Base-by-base conservation (phyloP, 2,888 invertebrate species). In the Mermis nigrescens region DNA sequence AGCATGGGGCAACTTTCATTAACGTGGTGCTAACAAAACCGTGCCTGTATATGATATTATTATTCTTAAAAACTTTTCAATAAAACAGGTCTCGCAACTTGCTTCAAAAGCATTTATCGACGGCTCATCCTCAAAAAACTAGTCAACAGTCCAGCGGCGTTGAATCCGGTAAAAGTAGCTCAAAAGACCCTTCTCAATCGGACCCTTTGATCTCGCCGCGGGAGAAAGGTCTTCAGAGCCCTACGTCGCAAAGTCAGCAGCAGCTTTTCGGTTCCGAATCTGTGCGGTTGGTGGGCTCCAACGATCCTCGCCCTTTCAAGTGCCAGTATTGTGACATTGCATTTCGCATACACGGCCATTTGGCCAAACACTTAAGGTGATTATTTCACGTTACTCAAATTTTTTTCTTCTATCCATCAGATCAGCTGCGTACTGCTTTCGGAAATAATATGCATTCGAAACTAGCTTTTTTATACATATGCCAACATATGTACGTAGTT, bases 271-370 rank as follows among this genome's bases (percentile, higher is more conserved):
- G 12, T 38, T 12, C 12, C 19, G 12, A 38, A 38, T 12, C 38
- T 12, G 38, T 38, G 7, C 19, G 7, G 7, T 12, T 12, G 7
- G 19, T 12, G 12, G 38, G 38, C 51, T 27, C 54, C 29, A 46
- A 26, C 28, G 92, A 94, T 76, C 94, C 94, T 1, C 80, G 94
- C 57, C 92, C 94, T 24, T 95, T 92, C 74, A 86, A 90, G 70
- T 95, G 95, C 76, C 83, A 82, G 26, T 91, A 94, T 72, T 95
- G 95, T 74, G 87, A 86, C 72, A 86, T 90, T 66, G 92, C 91
- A 7, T 95, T 98, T 74, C 68, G 77, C 7, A 92, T 92, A 69
- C 92, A 91, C 70, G 95, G 94, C 0, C 94, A 94, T 75, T 77
- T 98, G 68, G 91, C 92, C 0, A 94, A 94, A 75, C 95, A 98